Percentiles rank a stretch among this genome's conserved stretches.
Conservation (phyloP, 2,113 vertebrate genomes). For the Orycteropus afer region DNA sequence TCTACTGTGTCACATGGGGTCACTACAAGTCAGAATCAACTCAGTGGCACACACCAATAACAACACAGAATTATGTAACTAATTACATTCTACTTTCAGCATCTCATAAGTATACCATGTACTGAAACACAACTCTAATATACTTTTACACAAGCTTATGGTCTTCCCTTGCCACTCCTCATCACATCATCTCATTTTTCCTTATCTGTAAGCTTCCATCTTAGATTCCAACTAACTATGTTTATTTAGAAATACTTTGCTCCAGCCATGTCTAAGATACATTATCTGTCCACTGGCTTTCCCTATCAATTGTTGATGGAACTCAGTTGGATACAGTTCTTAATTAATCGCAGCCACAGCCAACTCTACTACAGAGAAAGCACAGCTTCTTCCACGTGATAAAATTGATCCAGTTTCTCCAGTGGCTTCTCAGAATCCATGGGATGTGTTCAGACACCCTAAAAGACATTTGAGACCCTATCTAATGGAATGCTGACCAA, state of each 20-base stretch:
- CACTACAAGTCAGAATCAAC: neutral
- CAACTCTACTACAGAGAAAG: neutral
- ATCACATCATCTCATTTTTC: neutral
- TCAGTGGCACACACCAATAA: neutral
- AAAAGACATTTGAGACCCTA: neutral
- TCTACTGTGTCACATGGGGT: neutral
- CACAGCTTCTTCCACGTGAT: neutral
- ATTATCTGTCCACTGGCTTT: neutral
- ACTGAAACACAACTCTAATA: neutral
- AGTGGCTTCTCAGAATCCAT: neutral
- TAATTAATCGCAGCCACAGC: neutral
- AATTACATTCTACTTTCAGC: neutral
- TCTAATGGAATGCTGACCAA: neutral
- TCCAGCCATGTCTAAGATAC: neutral
- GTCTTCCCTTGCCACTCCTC: neutral
- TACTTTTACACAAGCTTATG: neutral
- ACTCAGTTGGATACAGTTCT: neutral
- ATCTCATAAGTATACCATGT: neutral
- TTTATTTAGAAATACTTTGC: neutral
- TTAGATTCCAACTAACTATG: neutral
- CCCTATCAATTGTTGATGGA: neutral
- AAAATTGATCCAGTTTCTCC: neutral
- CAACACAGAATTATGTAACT: neutral
- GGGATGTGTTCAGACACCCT: neutral
- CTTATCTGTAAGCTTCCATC: neutral